These are phyloP conservation scores for Alaudala cheleensis DNA, from an alignment of 2,113 vertebrate genomes.

Conservation along the genomic window DNA sequence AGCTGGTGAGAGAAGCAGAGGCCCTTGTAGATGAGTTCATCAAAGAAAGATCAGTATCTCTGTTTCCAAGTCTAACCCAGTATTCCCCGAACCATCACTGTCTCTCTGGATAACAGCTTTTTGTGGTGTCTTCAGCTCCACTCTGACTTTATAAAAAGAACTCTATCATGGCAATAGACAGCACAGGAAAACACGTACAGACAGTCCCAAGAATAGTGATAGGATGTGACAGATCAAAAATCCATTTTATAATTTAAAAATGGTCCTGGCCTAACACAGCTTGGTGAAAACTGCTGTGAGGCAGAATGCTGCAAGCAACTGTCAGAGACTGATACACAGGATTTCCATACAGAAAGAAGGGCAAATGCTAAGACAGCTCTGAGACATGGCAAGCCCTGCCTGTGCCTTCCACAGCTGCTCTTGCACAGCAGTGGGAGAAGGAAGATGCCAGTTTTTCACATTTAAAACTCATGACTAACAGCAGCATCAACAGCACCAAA, in stretches of 20 bases:
- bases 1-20: not conserved
- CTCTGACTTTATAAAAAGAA: not conserved
- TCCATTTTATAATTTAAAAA: not conserved
- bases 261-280: not conserved
- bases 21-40: not conserved
- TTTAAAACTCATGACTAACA: not conserved
- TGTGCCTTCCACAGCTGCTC: not conserved
- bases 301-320: not conserved
- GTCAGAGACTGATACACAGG: not conserved
- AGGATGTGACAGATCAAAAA: not conserved
- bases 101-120: not conserved
- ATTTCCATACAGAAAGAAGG: not conserved
- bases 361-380: not conserved
- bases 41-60: not conserved
- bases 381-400: not conserved
- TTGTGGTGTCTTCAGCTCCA: not conserved
- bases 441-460: not conserved
- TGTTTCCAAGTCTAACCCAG: not conserved
- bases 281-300: not conserved
- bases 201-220: not conserved
- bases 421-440: not conserved
- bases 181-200: not conserved
- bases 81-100: not conserved
- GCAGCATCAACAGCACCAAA: not conserved
- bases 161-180: not conserved